Base-by-base conservation (phyloP, 2,888 invertebrate species). In the Asteroscopus sphinx region DNA sequence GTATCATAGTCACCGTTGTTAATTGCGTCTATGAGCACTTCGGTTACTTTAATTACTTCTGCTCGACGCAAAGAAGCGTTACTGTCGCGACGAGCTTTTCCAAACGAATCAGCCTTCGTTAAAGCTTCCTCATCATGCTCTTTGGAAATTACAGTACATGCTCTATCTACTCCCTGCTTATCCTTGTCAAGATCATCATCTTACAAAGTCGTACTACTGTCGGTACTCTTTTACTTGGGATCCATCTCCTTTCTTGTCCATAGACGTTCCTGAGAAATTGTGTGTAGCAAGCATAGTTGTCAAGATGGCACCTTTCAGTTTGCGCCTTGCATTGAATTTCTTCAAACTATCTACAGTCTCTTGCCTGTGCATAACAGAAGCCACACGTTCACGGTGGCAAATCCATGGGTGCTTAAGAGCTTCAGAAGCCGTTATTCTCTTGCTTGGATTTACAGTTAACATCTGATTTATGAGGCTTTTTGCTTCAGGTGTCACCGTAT, bases 311-410 rank as follows among this genome's bases (percentile, higher is more conserved):
- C 99, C 99, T 96, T 99, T 99, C 88, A 99, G 96, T 95, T 99
- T 99, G 95, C 99, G 98, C 87, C 99, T 97, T 77, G 99, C 99
- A 94, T 99, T 99, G 97, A 99, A 99, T 95, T 99, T 99, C 96
- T 99, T 99, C 96, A 99, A 97, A 95, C 99, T 99, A 92, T 99
- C 99, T 82, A 99, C 99, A 73, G 99, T 99, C 95, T 99, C 99
- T 96, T 99, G 99, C 87, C 99, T 97, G 95, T 99, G 99, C 86
- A 99, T 99, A 81, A 99, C 98, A 77, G 99, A 99, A 74, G 99
- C 99, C 82, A 99, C 99, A 87, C 99, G 97, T 95, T 99, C 99
- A 83, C 99, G 97, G 97, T 99, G 99, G 96, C 99, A 99, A 89
- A 99, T 99, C 99, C 99, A 99, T 84, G 99, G 99, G 92, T 99